Evolutionary conservation across 2,888 invertebrate genomes (phyloP).

Genomic region (Stenoptilia bipunctidactyla): DNA sequence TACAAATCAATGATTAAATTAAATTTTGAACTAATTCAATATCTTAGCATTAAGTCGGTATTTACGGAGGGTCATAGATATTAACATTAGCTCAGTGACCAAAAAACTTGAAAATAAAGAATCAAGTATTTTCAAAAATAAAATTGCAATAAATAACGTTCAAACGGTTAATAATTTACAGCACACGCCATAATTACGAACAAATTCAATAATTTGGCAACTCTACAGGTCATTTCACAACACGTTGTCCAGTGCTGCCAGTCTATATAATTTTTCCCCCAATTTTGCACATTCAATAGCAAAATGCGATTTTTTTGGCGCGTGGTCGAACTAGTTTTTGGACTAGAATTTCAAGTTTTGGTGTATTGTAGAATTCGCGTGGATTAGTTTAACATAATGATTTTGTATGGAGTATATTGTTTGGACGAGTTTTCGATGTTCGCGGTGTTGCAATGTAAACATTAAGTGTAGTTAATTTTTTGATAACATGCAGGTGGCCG

Average conservation of each 20-base stretch:
- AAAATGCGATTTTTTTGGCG: constrained; percentile 49
- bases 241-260: constrained; percentile 35
- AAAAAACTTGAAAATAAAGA: too few relatives aligned
- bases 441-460: constrained; percentile 36
- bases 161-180: constrained; percentile 25
- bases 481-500: not conserved
- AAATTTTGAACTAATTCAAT: too few relatives aligned
- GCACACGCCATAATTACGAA: constrained; percentile 44
- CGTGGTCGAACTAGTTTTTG: constrained; percentile 48
- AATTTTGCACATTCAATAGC: constrained; percentile 17
- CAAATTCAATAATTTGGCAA: constrained; percentile 58
- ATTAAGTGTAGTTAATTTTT: constrained; percentile 7
- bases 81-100: too few relatives aligned
- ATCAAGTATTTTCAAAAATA: too few relatives aligned
- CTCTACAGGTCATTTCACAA: constrained; percentile 53
- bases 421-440: constrained; percentile 38
- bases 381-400: constrained; percentile 52
- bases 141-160: not conserved
- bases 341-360: constrained; percentile 55
- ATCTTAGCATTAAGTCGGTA: too few relatives aligned
- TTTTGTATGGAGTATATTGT: constrained; percentile 42
- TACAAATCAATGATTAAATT: too few relatives aligned
- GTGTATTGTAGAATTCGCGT: constrained; percentile 35
- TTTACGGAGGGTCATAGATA: too few relatives aligned
- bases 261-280: constrained; percentile 21